Evolutionary conservation across 37 sponge, comb jelly and placozoan species (phyloP).

Genomic region (Ianthella basta): DNA sequence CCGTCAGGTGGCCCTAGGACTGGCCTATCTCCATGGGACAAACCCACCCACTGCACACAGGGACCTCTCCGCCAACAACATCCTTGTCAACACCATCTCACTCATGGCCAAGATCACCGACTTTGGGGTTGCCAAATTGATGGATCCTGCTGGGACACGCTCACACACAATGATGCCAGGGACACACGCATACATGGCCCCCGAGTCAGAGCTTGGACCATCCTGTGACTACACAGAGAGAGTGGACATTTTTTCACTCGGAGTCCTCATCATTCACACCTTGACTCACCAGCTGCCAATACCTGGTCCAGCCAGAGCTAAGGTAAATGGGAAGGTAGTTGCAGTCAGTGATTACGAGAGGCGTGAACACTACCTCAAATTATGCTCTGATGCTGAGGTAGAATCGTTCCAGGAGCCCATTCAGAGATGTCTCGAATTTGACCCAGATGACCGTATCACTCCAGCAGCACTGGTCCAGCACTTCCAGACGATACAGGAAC

Average conservation of each 20-base stretch:
- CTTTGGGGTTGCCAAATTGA: slow-evolving; percentile 22
- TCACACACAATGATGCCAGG: slow-evolving; percentile 5
- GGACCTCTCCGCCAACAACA: slow-evolving; percentile 46
- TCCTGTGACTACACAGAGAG: not conserved
- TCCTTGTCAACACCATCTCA: slow-evolving; percentile 27
- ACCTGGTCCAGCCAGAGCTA: not conserved
- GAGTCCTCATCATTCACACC: slow-evolving; percentile 44
- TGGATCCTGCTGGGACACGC: slow-evolving; percentile 1
- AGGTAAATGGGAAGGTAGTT: not conserved
- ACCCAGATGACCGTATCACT: slow-evolving; percentile 11
- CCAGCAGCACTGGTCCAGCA: too few relatives aligned
- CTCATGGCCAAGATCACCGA: slow-evolving; percentile 56
- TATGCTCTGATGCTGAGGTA: not conserved
- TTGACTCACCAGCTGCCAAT: slow-evolving; percentile 43
- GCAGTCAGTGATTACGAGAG: slow-evolving; percentile 47
- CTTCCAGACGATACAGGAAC: too few relatives aligned
- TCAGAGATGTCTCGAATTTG: slow-evolving; percentile 36
- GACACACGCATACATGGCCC: slow-evolving; percentile 32
- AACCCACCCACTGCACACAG: slow-evolving; percentile 53
- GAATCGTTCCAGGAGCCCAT: not conserved
- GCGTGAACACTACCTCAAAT: slow-evolving; percentile 32
- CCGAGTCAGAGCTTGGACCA: not conserved
- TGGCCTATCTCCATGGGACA: slow-evolving; percentile 52
- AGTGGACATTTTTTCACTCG: slow-evolving; percentile 67
- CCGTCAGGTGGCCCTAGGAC: slow-evolving; percentile 37